A percentile compares a stretch with the other conserved stretches of the same genome.
Evolutionary conservation across 1,140 invertebrate genomes (phyloP).

Genomic region (Hypothenemus hampei): DNA sequence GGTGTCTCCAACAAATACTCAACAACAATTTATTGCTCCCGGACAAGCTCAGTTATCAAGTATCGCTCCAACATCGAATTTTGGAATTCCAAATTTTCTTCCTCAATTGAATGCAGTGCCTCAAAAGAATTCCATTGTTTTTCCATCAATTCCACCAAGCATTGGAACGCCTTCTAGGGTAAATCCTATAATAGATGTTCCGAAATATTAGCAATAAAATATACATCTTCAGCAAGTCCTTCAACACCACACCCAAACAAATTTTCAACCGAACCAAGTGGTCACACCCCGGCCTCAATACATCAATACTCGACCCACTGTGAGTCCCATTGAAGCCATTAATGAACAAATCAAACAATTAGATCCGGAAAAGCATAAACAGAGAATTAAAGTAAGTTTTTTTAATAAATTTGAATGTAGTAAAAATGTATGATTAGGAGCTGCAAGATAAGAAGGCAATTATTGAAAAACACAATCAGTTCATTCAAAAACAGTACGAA

Average conservation of each 20-base stretch:
- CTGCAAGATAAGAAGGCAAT: slow-evolving; percentile 58
- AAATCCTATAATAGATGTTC: slow-evolving; percentile 20
- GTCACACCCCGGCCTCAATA: slow-evolving; percentile 29
- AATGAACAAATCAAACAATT: slow-evolving; percentile 46
- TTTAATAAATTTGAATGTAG: not conserved
- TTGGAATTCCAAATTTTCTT: not conserved
- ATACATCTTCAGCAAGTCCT: slow-evolving; percentile 11
- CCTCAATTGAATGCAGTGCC: slow-evolving; percentile 7
- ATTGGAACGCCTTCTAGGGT: slow-evolving; percentile 16
- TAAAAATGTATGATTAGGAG: slow-evolving; percentile 42
- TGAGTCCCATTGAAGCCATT: slow-evolving; percentile 37
- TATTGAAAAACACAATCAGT: slow-evolving; percentile 64
- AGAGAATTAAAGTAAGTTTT: slow-evolving; percentile 48
- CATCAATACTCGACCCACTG: slow-evolving; percentile 39
- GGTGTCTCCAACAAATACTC: not conserved
- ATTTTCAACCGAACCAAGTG: slow-evolving; percentile 39
- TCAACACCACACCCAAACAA: slow-evolving; percentile 45
- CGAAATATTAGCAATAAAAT: slow-evolving; percentile 3
- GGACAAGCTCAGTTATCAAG: not conserved
- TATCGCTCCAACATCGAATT: not conserved
- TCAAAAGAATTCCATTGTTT: slow-evolving; percentile 23
- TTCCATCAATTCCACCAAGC: slow-evolving; percentile 15
- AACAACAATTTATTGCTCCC: not conserved
- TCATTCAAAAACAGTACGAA: slow-evolving; percentile 63
- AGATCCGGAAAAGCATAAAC: slow-evolving; percentile 57